These are phyloP conservation scores for Caenorhabditis becei DNA, from an alignment of 2,888 invertebrate genomes.

Conservation along the genomic window DNA sequence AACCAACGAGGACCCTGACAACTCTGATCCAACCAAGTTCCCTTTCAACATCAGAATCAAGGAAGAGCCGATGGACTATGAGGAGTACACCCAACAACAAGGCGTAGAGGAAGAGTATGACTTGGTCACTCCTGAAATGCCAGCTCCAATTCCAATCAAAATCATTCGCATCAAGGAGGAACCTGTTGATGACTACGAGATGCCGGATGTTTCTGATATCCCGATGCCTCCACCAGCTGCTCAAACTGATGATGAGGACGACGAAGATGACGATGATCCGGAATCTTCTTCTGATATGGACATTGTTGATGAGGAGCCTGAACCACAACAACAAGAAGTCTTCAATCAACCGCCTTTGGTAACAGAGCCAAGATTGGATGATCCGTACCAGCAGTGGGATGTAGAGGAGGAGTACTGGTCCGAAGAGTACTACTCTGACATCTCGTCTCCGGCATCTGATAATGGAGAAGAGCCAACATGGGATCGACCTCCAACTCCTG, in stretches of 20 bases:
- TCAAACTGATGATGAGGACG: too few relatives aligned
- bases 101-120: conserved; percentile 5
- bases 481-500: neutral
- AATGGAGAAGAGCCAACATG: neutral
- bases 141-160: neutral
- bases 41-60: conserved; percentile 13
- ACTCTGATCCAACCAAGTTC: neutral
- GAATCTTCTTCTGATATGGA: neutral
- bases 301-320: neutral
- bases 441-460: neutral
- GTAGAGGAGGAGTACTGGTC: neutral
- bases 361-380: neutral
- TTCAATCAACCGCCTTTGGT: neutral
- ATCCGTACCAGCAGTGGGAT: conserved; percentile 1
- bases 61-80: conserved; percentile 37
- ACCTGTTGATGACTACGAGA: neutral
- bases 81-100: conserved; percentile 1
- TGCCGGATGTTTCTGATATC: neutral
- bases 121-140: neutral
- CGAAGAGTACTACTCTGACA: neutral
- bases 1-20: neutral
- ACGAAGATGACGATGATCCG: too few relatives aligned
- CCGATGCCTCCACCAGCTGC: conserved; percentile 2
- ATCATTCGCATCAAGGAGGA: neutral
- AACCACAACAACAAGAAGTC: neutral